phyloP scores from a whole-genome alignment of 2,888 invertebrate species.

The Leptopilina drosophilae region DNA sequence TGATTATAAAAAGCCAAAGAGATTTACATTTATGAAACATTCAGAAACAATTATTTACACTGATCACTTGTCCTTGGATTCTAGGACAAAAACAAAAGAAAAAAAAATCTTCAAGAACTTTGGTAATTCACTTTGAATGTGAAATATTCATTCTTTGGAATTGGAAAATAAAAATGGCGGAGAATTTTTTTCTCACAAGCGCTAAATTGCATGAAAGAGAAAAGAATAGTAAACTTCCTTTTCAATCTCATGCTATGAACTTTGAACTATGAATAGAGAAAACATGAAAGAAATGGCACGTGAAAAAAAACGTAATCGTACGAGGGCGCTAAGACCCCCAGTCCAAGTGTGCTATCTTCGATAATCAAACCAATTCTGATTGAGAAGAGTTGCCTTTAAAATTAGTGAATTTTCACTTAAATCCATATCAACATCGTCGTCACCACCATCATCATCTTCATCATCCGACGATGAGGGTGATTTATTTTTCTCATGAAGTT shows the following conservation, averaged over 20 bases:
- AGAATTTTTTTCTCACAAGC: too few relatives aligned
- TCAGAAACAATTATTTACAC: constrained; percentile 25
- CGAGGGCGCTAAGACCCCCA: background rate
- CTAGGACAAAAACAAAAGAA: background rate
- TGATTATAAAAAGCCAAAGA: background rate
- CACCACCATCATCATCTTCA: constrained; percentile 1
- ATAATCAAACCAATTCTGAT: constrained; percentile 59
- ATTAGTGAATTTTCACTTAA: constrained; percentile 53
- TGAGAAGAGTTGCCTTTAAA: constrained; percentile 66
- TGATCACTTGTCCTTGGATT: constrained; percentile 2
- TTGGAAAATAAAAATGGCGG: too few relatives aligned
- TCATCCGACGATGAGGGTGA: background rate
- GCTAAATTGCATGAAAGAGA: too few relatives aligned
- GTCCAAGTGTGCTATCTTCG: constrained; percentile 63
- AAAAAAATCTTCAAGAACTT: background rate
- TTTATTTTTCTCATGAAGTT: constrained; percentile 49
- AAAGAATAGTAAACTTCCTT: too few relatives aligned
- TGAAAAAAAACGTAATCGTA: background rate
- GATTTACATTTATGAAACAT: constrained; percentile 31
- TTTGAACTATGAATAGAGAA: too few relatives aligned
- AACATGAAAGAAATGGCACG: constrained; percentile 15
- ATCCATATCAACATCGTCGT: background rate
- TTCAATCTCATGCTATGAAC: too few relatives aligned
- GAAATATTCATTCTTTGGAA: too few relatives aligned
- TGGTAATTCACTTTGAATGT: too few relatives aligned